Conservation (phyloP, 2,113 vertebrate species). For the Aythya baeri region DNA sequence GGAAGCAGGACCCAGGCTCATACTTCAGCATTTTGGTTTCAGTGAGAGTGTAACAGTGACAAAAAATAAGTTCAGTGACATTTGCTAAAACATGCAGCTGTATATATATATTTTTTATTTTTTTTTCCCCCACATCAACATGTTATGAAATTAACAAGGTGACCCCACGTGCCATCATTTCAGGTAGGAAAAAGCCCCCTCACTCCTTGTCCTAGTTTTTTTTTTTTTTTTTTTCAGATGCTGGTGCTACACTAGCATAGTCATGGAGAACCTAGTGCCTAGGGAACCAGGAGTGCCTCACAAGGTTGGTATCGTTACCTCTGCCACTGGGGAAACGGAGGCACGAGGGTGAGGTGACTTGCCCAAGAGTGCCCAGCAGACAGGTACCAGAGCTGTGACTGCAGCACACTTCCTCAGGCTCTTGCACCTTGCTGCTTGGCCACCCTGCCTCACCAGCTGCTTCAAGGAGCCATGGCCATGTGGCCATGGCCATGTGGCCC, state of each 20-base stretch:
- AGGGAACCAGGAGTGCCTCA: neutral
- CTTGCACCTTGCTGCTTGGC: neutral
- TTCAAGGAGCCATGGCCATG: neutral
- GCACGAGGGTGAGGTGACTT: neutral
- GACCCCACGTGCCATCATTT: slow-evolving; percentile 1
- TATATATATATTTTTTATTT: neutral
- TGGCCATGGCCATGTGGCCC: neutral
- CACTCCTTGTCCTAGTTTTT: neutral
- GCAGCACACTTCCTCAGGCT: neutral
- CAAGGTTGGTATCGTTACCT: neutral
- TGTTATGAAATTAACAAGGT: slow-evolving; percentile 36
- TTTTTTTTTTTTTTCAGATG: neutral
- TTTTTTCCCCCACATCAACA: neutral
- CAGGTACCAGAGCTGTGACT: neutral
- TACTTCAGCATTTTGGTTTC: slow-evolving; percentile 27
- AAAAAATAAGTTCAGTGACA: slow-evolving; percentile 30
- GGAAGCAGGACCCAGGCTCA: slow-evolving; percentile 46
- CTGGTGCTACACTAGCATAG: neutral
- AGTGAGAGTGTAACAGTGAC: slow-evolving; percentile 23
- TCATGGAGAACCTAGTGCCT: neutral
- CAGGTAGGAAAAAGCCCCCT: neutral
- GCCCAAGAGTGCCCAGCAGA: neutral
- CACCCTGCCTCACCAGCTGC: neutral
- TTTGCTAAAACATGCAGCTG: slow-evolving; percentile 34
- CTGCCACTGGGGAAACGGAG: neutral